Conservation (phyloP, 2,113 vertebrate species). For the Peromyscus californicus region DNA sequence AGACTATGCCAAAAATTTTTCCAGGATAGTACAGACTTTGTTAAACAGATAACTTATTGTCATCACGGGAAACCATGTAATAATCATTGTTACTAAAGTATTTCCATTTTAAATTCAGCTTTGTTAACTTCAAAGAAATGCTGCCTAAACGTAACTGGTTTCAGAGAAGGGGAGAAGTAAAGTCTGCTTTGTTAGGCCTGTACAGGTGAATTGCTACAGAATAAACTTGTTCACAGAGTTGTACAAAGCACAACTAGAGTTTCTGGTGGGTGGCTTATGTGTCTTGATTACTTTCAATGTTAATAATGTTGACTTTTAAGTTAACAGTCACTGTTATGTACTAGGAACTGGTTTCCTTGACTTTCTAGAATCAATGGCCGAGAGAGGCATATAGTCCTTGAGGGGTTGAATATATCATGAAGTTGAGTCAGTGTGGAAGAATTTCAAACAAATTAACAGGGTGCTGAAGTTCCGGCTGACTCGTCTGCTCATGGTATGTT, state of each 20-base stretch:
- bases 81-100: slow-evolving; percentile 44
- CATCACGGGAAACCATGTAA: slow-evolving; percentile 51
- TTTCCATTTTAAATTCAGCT: slow-evolving; percentile 64
- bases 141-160: slow-evolving; percentile 73
- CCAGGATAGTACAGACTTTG: slow-evolving; percentile 39
- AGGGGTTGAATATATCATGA: slow-evolving; percentile 76
- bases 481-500: slow-evolving; percentile 76
- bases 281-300: slow-evolving; percentile 76
- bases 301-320: slow-evolving; percentile 75
- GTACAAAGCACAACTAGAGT: slow-evolving; percentile 83
- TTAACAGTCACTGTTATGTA: slow-evolving; percentile 70
- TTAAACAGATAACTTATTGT: slow-evolving; percentile 39
- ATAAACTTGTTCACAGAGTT: slow-evolving; percentile 60
- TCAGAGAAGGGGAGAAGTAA: slow-evolving; percentile 30
- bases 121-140: slow-evolving; percentile 64
- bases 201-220: slow-evolving; percentile 51
- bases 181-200: slow-evolving; percentile 66
- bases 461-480: slow-evolving; percentile 83
- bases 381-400: slow-evolving; percentile 74
- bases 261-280: slow-evolving; percentile 72
- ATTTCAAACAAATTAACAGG: slow-evolving; percentile 83
- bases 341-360: slow-evolving; percentile 80
- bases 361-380: slow-evolving; percentile 75
- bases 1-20: slow-evolving; percentile 39
- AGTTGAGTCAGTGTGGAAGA: slow-evolving; percentile 82